Conservation (phyloP, 2,113 vertebrate genomes). For the Plestiodon gilberti region DNA sequence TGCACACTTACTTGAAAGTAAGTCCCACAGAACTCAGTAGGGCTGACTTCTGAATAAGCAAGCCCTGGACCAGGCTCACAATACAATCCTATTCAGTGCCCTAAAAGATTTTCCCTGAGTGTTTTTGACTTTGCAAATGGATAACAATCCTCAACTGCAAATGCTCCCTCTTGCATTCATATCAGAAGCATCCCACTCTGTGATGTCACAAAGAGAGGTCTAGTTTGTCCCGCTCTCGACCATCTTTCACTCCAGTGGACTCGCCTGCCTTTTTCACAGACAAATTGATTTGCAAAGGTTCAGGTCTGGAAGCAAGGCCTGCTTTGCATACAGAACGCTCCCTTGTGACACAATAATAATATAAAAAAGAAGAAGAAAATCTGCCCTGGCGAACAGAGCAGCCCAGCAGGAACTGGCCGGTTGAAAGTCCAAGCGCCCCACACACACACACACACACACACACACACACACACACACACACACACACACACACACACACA, state of each 20-base stretch:
- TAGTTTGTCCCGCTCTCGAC: slow-evolving; percentile 74
- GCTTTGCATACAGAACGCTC: slow-evolving; percentile 91
- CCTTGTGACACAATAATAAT: slow-evolving; percentile 87
- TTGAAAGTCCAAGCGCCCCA: slow-evolving; percentile 90
- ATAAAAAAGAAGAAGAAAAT: not conserved
- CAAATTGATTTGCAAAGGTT: slow-evolving; percentile 99
- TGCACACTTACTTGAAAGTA: too few relatives aligned
- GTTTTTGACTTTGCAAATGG: not conserved
- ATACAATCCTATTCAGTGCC: not conserved
- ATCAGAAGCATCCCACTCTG: slow-evolving; percentile 76
- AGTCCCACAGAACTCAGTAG: too few relatives aligned
- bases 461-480: too few relatives aligned
- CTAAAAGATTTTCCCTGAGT: not conserved
- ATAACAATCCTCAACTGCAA: not conserved
- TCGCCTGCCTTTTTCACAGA: slow-evolving; percentile 84
- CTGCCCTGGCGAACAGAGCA: slow-evolving; percentile 86
- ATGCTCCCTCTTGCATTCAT: slow-evolving; percentile 26
- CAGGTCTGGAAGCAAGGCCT: slow-evolving; percentile 86
- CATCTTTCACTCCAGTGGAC: slow-evolving; percentile 84
- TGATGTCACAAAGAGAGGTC: slow-evolving; percentile 82
- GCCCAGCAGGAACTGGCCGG: slow-evolving; percentile 86
- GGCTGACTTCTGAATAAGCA: too few relatives aligned
- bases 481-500: too few relatives aligned
- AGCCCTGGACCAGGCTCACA: too few relatives aligned
- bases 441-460: slow-evolving; percentile 65